Conservation (phyloP, 37 sponge, comb jelly and placozoan species). For the Crambe crambe region DNA sequence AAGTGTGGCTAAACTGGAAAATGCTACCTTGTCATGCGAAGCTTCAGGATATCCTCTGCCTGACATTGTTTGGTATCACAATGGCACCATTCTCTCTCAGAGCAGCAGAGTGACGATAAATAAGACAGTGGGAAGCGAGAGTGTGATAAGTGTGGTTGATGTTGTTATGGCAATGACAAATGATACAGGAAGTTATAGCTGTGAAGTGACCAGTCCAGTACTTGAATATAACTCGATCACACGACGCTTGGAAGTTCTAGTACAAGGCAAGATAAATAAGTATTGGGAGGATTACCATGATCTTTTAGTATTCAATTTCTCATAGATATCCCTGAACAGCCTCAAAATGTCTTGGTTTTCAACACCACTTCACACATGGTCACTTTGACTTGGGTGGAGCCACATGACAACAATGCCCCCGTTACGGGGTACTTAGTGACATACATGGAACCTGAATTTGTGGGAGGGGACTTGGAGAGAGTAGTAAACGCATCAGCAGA, state of each 20-base stretch:
- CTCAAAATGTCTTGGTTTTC: slow-evolving; percentile 29
- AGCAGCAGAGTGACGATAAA: neutral
- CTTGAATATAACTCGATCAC: neutral
- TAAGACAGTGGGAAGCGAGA: neutral
- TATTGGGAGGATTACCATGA: neutral
- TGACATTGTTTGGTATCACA: slow-evolving; percentile 52
- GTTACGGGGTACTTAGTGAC: slow-evolving; percentile 28
- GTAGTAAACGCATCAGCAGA: slow-evolving; percentile 1
- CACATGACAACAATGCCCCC: slow-evolving; percentile 70
- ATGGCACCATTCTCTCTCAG: slow-evolving; percentile 17
- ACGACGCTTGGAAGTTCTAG: slow-evolving; percentile 13
- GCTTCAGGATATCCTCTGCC: slow-evolving; percentile 44
- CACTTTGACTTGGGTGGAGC: slow-evolving; percentile 38
- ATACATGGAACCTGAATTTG: slow-evolving; percentile 9
- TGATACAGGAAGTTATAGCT: slow-evolving; percentile 53
- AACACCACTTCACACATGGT: slow-evolving; percentile 19
- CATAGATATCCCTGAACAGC: slow-evolving; percentile 48
- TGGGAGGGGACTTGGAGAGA: slow-evolving; percentile 1
- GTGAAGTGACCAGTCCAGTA: slow-evolving; percentile 17
- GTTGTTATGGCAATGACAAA: slow-evolving; percentile 17
- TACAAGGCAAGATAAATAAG: slow-evolving; percentile 39
- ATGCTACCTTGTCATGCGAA: slow-evolving; percentile 12
- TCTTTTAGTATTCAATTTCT: no score
- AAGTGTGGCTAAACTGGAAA: slow-evolving; percentile 11
- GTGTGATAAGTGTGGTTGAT: slow-evolving; percentile 10